Evolutionary conservation across 2,113 vertebrate species (phyloP).

Genomic region (Apodemus sylvaticus): DNA sequence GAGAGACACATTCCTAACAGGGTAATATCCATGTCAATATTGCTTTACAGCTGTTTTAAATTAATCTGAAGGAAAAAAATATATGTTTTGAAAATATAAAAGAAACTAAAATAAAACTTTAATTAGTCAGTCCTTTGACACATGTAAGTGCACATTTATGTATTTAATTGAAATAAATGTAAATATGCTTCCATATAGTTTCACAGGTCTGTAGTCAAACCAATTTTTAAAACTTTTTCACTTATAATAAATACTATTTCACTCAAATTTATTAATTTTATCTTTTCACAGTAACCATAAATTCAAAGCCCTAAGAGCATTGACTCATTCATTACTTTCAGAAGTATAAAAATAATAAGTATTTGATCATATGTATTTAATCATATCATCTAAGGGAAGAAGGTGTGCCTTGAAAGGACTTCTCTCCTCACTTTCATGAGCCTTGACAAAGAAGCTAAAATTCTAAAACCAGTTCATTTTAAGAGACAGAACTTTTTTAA

Average conservation of each 20-base stretch:
- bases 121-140: background rate
- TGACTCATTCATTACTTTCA: background rate
- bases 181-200: background rate
- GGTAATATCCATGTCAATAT: background rate
- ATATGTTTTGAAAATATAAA: background rate
- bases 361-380: background rate
- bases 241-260: background rate
- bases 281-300: background rate
- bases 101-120: background rate
- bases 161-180: constrained; percentile 20
- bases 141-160: background rate
- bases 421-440: background rate
- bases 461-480: background rate
- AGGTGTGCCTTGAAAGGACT: background rate
- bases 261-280: background rate
- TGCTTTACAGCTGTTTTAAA: background rate
- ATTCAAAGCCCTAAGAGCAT: background rate
- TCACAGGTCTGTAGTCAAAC: background rate
- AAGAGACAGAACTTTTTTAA: background rate
- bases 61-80: background rate
- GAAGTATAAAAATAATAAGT: background rate
- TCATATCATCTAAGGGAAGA: background rate
- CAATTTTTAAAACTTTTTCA: background rate
- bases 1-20: background rate
- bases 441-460: background rate